Evolutionary conservation across 2,113 vertebrate species (phyloP), one percentile per base, ranked within the genome.

Genomic region (Amia ocellicauda): DNA sequence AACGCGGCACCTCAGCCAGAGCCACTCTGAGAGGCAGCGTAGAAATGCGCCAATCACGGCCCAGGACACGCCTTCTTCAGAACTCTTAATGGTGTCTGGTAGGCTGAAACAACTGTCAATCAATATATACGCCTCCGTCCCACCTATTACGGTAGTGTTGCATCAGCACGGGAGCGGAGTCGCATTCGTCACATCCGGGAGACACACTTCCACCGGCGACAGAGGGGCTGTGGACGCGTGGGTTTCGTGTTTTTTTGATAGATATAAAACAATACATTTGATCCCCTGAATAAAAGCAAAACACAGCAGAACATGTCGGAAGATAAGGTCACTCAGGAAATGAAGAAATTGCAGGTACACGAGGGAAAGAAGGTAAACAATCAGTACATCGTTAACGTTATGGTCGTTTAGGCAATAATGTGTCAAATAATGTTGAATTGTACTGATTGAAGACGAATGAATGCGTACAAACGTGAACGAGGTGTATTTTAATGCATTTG

Each of bases 341-440:
- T 90, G 83, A 85, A 79, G 56, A 76, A 77, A 24, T 8, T 90
- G 53, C 54, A 85, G 49, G 67, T 90, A 27, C 42, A 68, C 17
- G 78, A 64, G 4, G 69, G 57, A 13, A 83, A 85, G 69, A 85
- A 85, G 85, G 86, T 88, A 69, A 70, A 29, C 36, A n/a, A 16
- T 19, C 36, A 8, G 13, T 41, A 20, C 19, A 57, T 10, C 10
- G 28, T 19, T 41, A 13, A 5, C 7, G 17, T 36, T n/a, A 19
- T 19, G 13, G 22, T 41, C 23, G 36, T 11, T 19, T 22, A 41
- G 23, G 22, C 27, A 23, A 23, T 9, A 26, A 2, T 53, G 24
- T 24, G 23, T 53, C 11, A 22, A 9, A 4, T 53, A 1, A 26
- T 26, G n/a, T n/a, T n/a, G n/a, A n/a, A n/a, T n/a, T n/a, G n/a